Evolutionary conservation across 2,797 vertebrate genomes (phyloP).

Genomic region (Tympanoctomys barrerae): DNA sequence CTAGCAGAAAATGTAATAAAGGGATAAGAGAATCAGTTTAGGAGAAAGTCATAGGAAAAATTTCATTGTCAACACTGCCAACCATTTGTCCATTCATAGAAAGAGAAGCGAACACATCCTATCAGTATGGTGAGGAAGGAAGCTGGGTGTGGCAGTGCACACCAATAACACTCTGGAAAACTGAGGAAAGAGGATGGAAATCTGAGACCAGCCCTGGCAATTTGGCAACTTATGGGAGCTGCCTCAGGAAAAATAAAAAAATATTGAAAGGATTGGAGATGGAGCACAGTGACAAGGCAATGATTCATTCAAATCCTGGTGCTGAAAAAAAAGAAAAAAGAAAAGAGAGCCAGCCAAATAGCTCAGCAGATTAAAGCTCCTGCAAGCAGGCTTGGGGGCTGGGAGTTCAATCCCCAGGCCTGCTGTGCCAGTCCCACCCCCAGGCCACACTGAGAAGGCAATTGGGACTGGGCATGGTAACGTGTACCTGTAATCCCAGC

Average conservation of each 20-base stretch:
- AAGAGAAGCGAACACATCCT: not conserved
- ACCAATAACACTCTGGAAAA: not conserved
- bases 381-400: too few species aligned
- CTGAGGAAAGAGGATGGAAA: not conserved
- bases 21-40: not conserved
- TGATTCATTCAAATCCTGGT: not conserved
- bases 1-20: not conserved
- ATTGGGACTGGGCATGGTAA: too few species aligned
- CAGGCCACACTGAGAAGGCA: too few species aligned
- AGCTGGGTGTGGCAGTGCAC: not conserved
- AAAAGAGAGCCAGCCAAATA: too few species aligned
- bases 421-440: too few species aligned
- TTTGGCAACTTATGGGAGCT: not conserved
- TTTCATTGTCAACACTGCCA: not conserved
- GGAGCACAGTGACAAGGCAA: not conserved
- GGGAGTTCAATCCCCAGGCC: too few species aligned
- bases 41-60: not conserved
- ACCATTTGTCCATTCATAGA: not conserved
- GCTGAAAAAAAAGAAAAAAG: not conserved
- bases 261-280: not conserved
- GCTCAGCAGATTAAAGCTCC: too few species aligned
- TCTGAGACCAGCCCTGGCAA: not conserved
- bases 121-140: not conserved
- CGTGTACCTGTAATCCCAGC: too few species aligned
- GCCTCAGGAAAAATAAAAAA: not conserved